phyloP scores from a whole-genome alignment of 2,113 vertebrate species.

The Serinus canaria region DNA sequence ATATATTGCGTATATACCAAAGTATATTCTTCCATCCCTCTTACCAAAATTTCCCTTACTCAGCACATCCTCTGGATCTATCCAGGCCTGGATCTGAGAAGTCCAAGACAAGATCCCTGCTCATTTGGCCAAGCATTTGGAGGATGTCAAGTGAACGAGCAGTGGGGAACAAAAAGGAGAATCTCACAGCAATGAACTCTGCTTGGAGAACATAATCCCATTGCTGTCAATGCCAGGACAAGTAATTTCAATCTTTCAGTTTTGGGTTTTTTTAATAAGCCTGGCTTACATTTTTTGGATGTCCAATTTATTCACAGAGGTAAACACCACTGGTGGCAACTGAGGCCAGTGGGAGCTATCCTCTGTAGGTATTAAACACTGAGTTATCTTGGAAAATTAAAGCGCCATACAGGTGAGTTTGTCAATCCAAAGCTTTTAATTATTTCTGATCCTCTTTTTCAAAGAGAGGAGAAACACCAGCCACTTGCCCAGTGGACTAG shows the following conservation, averaged over 20 bases:
- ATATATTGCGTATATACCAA: neutral
- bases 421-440: neutral
- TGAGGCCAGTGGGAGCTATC: neutral
- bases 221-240: neutral
- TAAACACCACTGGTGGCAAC: neutral
- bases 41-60: neutral
- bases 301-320: neutral
- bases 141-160: neutral
- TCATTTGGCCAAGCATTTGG: neutral
- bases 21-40: neutral
- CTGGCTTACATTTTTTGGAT: neutral
- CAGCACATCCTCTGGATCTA: neutral
- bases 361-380: neutral
- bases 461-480: neutral
- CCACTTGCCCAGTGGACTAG: neutral
- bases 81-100: neutral
- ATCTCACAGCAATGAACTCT: neutral
- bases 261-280: neutral
- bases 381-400: neutral
- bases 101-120: neutral
- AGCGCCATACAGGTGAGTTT: neutral
- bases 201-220: neutral
- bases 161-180: neutral
- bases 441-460: neutral
- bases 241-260: neutral